A percentile compares a stretch with the other conserved stretches of the same genome.
Evolutionary conservation across 92 coral and sea anemone genomes (phyloP).

Genomic region (Galaxea fascicularis): DNA sequence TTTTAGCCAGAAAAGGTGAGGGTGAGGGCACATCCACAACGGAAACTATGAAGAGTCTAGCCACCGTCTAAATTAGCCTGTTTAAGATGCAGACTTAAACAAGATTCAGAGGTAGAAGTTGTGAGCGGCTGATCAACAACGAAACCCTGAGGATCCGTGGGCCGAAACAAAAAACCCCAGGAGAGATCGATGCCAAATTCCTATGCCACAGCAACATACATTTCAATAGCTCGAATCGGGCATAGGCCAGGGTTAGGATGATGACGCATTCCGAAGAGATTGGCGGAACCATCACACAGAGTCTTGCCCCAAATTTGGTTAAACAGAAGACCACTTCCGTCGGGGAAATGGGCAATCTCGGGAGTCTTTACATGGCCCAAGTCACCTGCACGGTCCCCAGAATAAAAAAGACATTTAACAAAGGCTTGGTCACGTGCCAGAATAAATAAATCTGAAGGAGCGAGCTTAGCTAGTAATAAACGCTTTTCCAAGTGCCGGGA

Average conservation of each 20-base stretch:
- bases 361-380: conserved; percentile 42
- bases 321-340: conserved; percentile 56
- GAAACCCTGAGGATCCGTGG: conserved; percentile 39
- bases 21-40: conserved; percentile 54
- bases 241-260: conserved; percentile 63
- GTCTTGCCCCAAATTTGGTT: conserved; percentile 74
- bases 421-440: conserved; percentile 62
- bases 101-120: conserved; percentile 34
- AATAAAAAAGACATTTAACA: conserved; percentile 40
- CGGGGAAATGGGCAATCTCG: conserved; percentile 60
- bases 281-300: conserved; percentile 47
- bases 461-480: conserved; percentile 7
- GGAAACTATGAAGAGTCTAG: conserved; percentile 57
- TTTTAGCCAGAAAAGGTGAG: conserved; percentile 49
- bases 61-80: conserved; percentile 28
- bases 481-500: conserved; percentile 19
- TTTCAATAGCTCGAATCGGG: conserved; percentile 52
- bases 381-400: conserved; percentile 68
- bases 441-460: conserved; percentile 35
- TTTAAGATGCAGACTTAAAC: conserved; percentile 23
- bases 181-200: conserved; percentile 28
- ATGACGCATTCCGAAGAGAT: conserved; percentile 55
- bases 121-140: not conserved
- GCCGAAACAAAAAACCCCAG: conserved; percentile 45
- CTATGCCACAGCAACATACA: conserved; percentile 42